phyloP scores from a whole-genome alignment of 92 coral and sea anemone species.

The Metridium senile region DNA sequence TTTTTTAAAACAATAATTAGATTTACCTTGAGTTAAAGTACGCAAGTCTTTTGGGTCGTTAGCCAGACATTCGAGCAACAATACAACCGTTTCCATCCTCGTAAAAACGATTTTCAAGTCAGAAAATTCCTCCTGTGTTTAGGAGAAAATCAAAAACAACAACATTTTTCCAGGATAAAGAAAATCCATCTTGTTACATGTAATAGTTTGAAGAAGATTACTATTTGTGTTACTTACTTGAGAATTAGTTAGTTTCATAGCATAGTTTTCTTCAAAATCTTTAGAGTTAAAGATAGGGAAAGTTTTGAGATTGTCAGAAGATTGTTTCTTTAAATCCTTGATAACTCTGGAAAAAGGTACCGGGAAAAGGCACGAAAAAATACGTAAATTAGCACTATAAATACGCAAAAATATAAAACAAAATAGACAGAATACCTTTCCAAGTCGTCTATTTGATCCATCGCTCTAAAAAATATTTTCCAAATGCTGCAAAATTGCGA shows the following conservation, averaged over 20 bases:
- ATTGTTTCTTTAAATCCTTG: constrained; percentile 62
- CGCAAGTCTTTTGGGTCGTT: constrained; percentile 63
- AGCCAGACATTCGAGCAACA: constrained; percentile 68
- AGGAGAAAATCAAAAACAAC: not conserved
- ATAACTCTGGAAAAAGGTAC: constrained; percentile 54
- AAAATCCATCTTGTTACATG: too few species aligned
- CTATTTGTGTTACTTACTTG: too few species aligned
- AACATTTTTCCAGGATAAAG: too few species aligned
- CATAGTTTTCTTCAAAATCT: constrained; percentile 31
- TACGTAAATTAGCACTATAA: not conserved
- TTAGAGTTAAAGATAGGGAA: constrained; percentile 16
- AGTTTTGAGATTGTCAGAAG: constrained; percentile 37
- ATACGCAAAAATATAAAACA: not conserved
- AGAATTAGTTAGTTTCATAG: constrained; percentile 22
- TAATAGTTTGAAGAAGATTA: too few species aligned
- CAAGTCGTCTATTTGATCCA: constrained; percentile 49
- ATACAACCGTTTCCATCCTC: constrained; percentile 53
- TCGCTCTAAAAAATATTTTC: constrained; percentile 4
- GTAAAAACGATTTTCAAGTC: constrained; percentile 52
- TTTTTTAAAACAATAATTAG: not conserved
- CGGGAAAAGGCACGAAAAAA: not conserved
- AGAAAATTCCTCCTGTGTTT: constrained; percentile 56
- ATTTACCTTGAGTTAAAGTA: constrained; percentile 36
- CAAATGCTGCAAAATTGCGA: not conserved
- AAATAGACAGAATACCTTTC: constrained; percentile 28